Evolutionary conservation across 2,888 invertebrate genomes (phyloP).

Genomic region (Sylvicola cinctus): DNA sequence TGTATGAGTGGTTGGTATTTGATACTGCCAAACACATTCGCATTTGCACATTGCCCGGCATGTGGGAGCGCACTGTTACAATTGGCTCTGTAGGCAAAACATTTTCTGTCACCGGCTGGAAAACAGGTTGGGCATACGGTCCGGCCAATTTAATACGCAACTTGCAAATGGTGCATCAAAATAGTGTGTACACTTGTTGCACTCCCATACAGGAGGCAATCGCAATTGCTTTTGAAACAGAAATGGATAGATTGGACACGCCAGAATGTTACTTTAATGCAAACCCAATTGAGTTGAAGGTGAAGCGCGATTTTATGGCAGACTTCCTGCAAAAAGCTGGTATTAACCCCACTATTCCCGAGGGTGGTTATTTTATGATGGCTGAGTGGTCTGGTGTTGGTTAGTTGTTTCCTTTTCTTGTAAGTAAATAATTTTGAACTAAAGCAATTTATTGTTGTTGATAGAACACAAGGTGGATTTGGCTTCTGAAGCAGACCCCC

Average conservation of each 20-base stretch:
- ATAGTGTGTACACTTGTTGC: conserved; percentile 75
- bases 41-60: conserved; percentile 83
- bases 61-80: conserved; percentile 96
- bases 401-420: conserved; percentile 16
- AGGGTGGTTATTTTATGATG: conserved; percentile 94
- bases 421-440: conserved; percentile 5
- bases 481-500: conserved; percentile 43
- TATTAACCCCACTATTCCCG: conserved; percentile 80
- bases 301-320: conserved; percentile 62
- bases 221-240: conserved; percentile 72
- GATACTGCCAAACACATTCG: conserved; percentile 65
- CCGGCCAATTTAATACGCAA: conserved; percentile 62
- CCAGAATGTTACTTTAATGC: conserved; percentile 69
- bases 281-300: conserved; percentile 48
- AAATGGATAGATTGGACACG: conserved; percentile 43
- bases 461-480: conserved; percentile 44
- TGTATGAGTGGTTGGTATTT: conserved; percentile 94
- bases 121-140: conserved; percentile 90
- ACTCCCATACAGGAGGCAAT: conserved; percentile 90
- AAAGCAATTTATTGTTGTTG: background rate
- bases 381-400: conserved; percentile 74
- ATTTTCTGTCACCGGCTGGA: conserved; percentile 96
- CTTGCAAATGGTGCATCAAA: conserved; percentile 80
- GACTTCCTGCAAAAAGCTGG: conserved; percentile 56
- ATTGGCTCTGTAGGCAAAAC: conserved; percentile 96